A percentile compares a stretch with the other conserved stretches of the same genome.
Conservation (phyloP, 1,140 invertebrate genomes). For the Eufriesea mexicana region DNA sequence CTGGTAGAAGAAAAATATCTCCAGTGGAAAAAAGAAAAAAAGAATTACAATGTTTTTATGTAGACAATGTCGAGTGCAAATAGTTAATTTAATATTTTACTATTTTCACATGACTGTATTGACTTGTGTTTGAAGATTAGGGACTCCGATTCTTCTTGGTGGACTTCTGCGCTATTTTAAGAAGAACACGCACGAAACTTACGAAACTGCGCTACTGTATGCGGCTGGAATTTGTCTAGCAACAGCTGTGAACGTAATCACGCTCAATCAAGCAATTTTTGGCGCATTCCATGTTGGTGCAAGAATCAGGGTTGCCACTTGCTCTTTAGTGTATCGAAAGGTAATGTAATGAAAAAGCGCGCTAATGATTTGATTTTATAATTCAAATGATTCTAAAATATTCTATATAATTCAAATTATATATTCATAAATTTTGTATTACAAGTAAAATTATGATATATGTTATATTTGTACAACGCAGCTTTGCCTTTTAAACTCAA, state of each 20-base stretch:
- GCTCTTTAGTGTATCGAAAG: slow-evolving; percentile 87
- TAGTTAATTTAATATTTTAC: neutral
- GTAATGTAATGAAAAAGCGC: slow-evolving; percentile 66
- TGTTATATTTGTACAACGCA: no score
- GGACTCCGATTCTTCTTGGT: slow-evolving; percentile 83
- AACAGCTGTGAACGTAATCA: slow-evolving; percentile 81
- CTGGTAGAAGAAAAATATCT: neutral
- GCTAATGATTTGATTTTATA: neutral
- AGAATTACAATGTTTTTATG: neutral
- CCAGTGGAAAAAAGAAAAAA: neutral
- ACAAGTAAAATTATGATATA: no score
- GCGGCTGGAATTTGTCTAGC: slow-evolving; percentile 84
- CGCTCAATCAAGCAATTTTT: slow-evolving; percentile 85
- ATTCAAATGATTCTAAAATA: neutral
- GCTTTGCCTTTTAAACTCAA: no score
- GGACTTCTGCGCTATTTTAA: slow-evolving; percentile 83
- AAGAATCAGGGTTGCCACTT: slow-evolving; percentile 84
- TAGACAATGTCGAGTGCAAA: neutral
- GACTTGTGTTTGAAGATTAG: slow-evolving; percentile 67
- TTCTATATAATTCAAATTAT: neutral
- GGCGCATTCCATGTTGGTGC: slow-evolving; percentile 85
- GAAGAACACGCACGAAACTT: slow-evolving; percentile 70
- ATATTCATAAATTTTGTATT: no score
- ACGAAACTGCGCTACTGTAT: slow-evolving; percentile 83
- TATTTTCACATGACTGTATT: neutral